Evolutionary conservation across 2,797 vertebrate species (phyloP).

Genomic region (Phrynocephalus vlangalii): DNA sequence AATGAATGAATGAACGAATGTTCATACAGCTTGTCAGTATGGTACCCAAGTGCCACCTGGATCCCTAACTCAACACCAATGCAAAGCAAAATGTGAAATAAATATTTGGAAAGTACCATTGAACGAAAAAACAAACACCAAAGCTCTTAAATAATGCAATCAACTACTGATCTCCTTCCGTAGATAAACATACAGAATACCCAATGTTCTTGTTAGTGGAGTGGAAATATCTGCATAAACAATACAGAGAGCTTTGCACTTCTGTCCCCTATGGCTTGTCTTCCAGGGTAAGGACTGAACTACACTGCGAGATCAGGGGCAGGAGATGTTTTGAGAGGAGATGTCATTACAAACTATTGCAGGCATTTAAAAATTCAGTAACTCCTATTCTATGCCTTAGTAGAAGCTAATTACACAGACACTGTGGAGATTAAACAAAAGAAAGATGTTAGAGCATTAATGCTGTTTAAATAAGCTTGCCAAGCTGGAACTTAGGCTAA

Average conservation of each 20-base stretch:
- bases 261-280: neutral
- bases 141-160: too few relatives aligned
- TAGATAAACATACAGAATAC: too few relatives aligned
- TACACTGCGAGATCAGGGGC: neutral
- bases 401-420: neutral
- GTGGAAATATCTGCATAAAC: neutral
- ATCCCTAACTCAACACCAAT: neutral
- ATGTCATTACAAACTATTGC: neutral
- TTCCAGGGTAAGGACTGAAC: too few relatives aligned
- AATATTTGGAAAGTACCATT: neutral
- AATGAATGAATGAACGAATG: too few relatives aligned
- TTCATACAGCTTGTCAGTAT: too few relatives aligned
- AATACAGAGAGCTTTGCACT: neutral
- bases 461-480: neutral
- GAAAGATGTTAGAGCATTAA: neutral
- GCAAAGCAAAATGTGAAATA: neutral
- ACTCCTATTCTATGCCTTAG: neutral
- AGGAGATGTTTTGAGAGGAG: neutral
- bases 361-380: constrained; percentile 9
- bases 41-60: too few relatives aligned
- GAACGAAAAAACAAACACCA: neutral
- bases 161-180: too few relatives aligned
- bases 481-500: constrained; percentile 1
- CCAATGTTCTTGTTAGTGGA: too few relatives aligned
- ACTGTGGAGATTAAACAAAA: neutral